Percentiles rank a stretch among this genome's conserved stretches.
phyloP scores from a whole-genome alignment of 1,140 invertebrate species.

The Polypedilum vanderplanki region DNA sequence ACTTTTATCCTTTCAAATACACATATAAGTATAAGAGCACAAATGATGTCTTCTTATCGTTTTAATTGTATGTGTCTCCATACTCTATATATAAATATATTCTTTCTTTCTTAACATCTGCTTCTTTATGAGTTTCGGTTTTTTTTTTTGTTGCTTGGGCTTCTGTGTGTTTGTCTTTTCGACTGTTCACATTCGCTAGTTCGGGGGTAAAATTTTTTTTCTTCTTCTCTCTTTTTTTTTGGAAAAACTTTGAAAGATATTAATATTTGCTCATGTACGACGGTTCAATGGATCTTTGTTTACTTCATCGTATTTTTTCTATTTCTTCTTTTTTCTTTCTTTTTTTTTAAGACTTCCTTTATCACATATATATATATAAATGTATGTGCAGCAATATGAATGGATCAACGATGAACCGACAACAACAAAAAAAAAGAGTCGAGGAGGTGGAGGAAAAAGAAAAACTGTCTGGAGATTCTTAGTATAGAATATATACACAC shows the following conservation, averaged over 20 bases:
- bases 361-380: not conserved
- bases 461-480: conserved; percentile 24
- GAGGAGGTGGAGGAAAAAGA: not conserved
- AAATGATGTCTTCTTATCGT: not conserved
- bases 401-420: no score
- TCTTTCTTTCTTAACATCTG: conserved; percentile 21
- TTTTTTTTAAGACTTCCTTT: conserved; percentile 14
- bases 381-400: not conserved
- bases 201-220: conserved; percentile 1
- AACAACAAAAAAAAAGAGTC: not conserved
- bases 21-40: no score
- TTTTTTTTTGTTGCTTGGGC: not conserved
- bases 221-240: not conserved
- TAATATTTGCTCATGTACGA: conserved; percentile 26
- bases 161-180: conserved; percentile 23
- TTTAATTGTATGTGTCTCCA: conserved; percentile 27
- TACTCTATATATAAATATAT: not conserved
- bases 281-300: conserved; percentile 28
- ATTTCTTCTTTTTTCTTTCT: not conserved
- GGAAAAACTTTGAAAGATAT: conserved; percentile 1
- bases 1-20: no score
- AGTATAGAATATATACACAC: not conserved
- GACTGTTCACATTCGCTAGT: not conserved
- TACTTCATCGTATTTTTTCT: not conserved
- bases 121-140: not conserved